These are phyloP conservation scores for Trissolcus basalis DNA, from an alignment of 1,140 invertebrate species.

Conservation along the genomic window DNA sequence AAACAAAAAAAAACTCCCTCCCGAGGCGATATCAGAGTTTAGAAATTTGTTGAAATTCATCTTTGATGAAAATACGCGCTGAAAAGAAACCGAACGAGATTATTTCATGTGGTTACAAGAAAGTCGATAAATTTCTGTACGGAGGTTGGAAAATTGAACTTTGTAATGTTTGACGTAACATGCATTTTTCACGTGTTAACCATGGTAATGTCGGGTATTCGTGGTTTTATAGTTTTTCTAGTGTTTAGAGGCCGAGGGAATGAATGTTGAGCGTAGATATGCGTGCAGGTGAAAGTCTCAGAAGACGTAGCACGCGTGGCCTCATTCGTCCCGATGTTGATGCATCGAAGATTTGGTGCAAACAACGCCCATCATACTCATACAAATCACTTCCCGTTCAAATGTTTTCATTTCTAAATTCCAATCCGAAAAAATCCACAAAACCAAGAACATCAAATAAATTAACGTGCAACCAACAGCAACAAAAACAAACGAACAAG, in stretches of 20 bases:
- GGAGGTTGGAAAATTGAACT: constrained; percentile 6
- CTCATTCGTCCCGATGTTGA: constrained; percentile 62
- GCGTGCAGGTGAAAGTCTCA: constrained; percentile 70
- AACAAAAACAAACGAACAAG: no score
- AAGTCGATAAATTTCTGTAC: constrained; percentile 1
- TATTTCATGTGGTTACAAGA: no score
- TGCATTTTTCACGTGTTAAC: constrained; percentile 12
- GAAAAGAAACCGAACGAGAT: constrained; percentile 1
- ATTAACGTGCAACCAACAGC: no score
- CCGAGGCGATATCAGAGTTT: no score
- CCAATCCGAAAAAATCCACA: no score
- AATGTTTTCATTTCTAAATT: no score
- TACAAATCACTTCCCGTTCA: no score
- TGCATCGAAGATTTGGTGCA: constrained; percentile 36
- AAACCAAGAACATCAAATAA: no score
- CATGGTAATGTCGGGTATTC: constrained; percentile 17
- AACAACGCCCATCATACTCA: constrained; percentile 11
- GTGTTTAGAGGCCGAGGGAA: constrained; percentile 20
- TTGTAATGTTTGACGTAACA: constrained; percentile 7
- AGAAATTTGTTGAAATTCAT: not conserved
- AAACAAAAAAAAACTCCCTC: no score
- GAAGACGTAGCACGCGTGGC: constrained; percentile 64
- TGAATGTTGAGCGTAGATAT: constrained; percentile 36
- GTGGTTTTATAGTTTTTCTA: constrained; percentile 23
- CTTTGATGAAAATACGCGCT: no score